Evolutionary conservation across 1,140 invertebrate genomes (phyloP).

Genomic region (Helicoverpa zea): DNA sequence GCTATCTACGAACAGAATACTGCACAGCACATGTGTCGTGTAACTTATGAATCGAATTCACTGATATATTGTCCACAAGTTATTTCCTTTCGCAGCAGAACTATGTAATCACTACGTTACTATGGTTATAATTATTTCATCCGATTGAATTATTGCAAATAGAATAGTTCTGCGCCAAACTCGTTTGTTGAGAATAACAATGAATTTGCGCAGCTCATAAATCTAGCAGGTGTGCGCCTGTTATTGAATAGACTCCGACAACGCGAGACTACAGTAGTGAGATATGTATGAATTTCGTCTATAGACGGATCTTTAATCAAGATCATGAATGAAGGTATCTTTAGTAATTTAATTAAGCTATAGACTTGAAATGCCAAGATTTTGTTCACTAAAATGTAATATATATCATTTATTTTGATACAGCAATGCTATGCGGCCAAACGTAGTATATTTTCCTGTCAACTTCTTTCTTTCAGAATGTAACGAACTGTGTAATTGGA

Average conservation of each 20-base stretch:
- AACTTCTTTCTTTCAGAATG: constrained; percentile 77
- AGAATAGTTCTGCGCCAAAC: constrained; percentile 55
- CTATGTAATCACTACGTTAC: background rate
- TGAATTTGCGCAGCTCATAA: constrained; percentile 80
- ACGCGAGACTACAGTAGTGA: constrained; percentile 66
- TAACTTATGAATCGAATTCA: background rate
- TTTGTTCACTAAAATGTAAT: background rate
- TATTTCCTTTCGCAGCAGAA: background rate
- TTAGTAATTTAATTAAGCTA: background rate
- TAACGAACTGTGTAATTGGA: constrained; percentile 84
- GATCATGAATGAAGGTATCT: constrained; percentile 46
- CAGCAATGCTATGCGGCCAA: constrained; percentile 50
- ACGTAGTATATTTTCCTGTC: constrained; percentile 67
- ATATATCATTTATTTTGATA: background rate
- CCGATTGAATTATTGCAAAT: constrained; percentile 13
- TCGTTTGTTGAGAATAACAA: constrained; percentile 81
- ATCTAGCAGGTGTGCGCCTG: constrained; percentile 77
- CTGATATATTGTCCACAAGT: background rate
- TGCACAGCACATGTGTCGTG: constrained; percentile 13
- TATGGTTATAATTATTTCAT: constrained; percentile 3
- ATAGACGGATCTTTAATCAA: constrained; percentile 37
- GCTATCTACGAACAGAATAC: constrained; percentile 12
- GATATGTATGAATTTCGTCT: background rate
- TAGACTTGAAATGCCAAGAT: background rate
- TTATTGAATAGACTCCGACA: constrained; percentile 72